Base-by-base conservation (phyloP, 2,113 vertebrate species). In the Nematolebias whitei region DNA sequence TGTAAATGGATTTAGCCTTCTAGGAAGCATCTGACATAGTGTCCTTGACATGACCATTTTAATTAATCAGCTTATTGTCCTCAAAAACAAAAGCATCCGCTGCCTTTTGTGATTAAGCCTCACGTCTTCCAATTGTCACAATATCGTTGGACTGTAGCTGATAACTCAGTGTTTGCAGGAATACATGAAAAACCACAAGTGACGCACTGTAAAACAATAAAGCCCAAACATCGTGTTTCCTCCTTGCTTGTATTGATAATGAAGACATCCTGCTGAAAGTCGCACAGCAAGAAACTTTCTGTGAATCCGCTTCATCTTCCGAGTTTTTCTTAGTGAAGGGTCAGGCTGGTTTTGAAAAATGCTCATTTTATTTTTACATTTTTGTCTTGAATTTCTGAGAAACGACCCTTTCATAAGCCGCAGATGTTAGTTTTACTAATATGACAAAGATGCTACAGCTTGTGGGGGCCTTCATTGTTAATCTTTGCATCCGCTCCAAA, bases 201-300 rank as follows among this genome's bases (percentile, higher is more conserved):
- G 91, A 92, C 83, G 87, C 86, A 91, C 69, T 14, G 51, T 43
- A 53, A 71, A 61, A 92, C 89, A 86, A 88, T 88, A 61, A 84
- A 85, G 47, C 7, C 68, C 74, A 88, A 90, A 91, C 80, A 88
- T 35, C 87, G 76, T 79, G 77, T 79, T 90, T 92, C 91, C 88
- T 80, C 67, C 22, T 22, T 51, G 63, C 70, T 82, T 41, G 15
- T 87, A 85, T 87, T 90, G 82, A 91, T 91, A 83, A 76, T 44
- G 40, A 58, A 88, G 87, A 93, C 71, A 88, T 92, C 90, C 92
- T 92, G 87, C 76, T 62, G 84, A 86, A 88, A 80, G 39, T 60
- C 72, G 62, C 41, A 75, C 52, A 32, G 64, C 35, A 47, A 58
- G 49, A 35, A 48, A n/a, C 32, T 57, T 35, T 64, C 44, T 45